Evolutionary conservation across 1,140 invertebrate genomes (phyloP).

Genomic region (Maconellicoccus hirsutus): DNA sequence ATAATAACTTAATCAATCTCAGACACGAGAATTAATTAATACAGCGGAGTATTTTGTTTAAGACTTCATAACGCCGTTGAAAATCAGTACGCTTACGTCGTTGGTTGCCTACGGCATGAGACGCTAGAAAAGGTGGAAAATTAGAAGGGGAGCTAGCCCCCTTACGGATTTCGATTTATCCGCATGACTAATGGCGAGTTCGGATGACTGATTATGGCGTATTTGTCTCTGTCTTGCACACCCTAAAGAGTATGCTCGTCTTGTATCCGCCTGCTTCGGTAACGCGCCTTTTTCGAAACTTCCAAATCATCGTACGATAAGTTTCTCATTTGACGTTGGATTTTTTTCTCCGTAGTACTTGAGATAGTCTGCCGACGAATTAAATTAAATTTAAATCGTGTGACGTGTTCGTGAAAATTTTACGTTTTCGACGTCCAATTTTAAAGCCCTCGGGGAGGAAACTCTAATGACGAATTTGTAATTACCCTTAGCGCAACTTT

Average conservation of each 20-base stretch:
- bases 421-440: no score
- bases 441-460: background rate
- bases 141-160: background rate
- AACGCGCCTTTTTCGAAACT: background rate
- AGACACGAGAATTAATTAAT: background rate
- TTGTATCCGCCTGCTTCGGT: background rate
- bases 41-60: background rate
- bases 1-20: background rate
- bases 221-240: background rate
- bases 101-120: background rate
- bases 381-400: no score
- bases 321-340: background rate
- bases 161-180: slow-evolving; percentile 4
- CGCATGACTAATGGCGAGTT: slow-evolving; percentile 7
- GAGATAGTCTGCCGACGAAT: no score
- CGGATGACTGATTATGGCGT: background rate
- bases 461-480: background rate
- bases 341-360: background rate
- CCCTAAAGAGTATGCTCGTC: background rate
- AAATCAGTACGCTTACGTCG: no score
- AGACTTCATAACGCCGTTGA: no score
- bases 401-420: no score
- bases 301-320: slow-evolving; percentile 8
- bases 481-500: background rate
- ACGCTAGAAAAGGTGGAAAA: background rate